Base-by-base conservation (phyloP, 2,888 invertebrate genomes). In the Idaea dimidiata region DNA sequence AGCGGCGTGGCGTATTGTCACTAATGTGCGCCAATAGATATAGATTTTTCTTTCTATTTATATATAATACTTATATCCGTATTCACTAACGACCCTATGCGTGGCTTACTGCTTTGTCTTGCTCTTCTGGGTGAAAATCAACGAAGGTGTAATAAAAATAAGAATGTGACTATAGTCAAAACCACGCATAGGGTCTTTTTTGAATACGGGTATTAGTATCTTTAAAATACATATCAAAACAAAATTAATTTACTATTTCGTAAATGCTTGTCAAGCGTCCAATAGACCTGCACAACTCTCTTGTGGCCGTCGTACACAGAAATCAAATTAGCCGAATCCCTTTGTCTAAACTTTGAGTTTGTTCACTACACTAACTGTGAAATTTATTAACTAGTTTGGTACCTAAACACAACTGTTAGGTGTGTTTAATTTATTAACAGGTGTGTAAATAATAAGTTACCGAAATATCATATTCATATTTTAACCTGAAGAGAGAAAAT, bases 241-340 rank as follows among this genome's bases (percentile, higher is more conserved):
- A 43, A 43, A 3, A 14, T 2, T 43, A 43, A 65, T 63, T 60
- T 63, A 66, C 76, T 78, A 76, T 74, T 78, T 78, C 72, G 75
- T 76, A 70, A 76, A 77, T 81, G 76, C 76, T 73, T 76, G 79
- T 79, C 72, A 72, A 72, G 66, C 77, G 80, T 79, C 79, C 79
- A 67, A 73, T 69, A 72, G 69, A 75, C 71, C 65, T 60, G 62
- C 59, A 65, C 69, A 70, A 72, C 75, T 77, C 80, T 79, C 80
- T 77, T 78, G 83, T 70, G 83, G 82, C 70, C 65, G 74, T 63
- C 77, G 81, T 81, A 85, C 87, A 83, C 76, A 72, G 81, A 83
- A 86, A 86, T 86, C 83, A 82, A 86, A 87, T 86, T 86, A 86
- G 80, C 73, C 70, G 77, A 80, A 80, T 81, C 84, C 86, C 85